These are phyloP conservation scores for Alethe castanea DNA, from an alignment of 2,113 vertebrate species.

Conservation along the genomic window DNA sequence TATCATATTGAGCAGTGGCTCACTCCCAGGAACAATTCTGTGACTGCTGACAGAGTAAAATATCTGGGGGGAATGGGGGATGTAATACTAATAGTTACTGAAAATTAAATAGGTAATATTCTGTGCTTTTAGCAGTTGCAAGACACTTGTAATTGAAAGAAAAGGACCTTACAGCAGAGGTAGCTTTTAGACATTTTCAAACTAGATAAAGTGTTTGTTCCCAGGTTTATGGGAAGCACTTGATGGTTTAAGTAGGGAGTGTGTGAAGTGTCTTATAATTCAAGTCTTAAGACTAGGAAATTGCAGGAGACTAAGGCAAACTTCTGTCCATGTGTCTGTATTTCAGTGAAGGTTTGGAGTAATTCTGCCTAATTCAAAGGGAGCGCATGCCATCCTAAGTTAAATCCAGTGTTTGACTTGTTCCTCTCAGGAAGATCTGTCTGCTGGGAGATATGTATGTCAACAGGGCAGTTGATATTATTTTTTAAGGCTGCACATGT, in stretches of 20 bases:
- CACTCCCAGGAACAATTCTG: not conserved
- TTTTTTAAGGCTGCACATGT: not conserved
- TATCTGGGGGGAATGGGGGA: no score
- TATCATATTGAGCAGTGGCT: not conserved
- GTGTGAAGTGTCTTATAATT: not conserved
- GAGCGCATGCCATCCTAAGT: not conserved
- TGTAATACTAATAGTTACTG: not conserved
- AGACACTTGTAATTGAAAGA: not conserved
- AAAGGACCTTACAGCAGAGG: not conserved
- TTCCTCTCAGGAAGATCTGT: not conserved
- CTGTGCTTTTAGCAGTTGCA: not conserved
- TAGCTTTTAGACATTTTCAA: not conserved
- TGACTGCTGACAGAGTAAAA: conserved; percentile 22
- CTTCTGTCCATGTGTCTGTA: not conserved
- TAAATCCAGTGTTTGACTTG: not conserved
- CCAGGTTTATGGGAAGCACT: not conserved
- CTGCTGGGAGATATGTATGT: not conserved
- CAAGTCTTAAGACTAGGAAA: not conserved
- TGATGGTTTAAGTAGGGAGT: not conserved
- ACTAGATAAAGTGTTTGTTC: not conserved
- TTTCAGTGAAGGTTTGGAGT: not conserved
- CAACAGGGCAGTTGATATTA: not conserved
- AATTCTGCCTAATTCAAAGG: not conserved
- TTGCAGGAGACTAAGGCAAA: not conserved
- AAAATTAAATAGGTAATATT: not conserved